These are phyloP conservation scores for Tiliqua scincoides DNA, from an alignment of 2,113 vertebrate genomes.

Conservation along the genomic window DNA sequence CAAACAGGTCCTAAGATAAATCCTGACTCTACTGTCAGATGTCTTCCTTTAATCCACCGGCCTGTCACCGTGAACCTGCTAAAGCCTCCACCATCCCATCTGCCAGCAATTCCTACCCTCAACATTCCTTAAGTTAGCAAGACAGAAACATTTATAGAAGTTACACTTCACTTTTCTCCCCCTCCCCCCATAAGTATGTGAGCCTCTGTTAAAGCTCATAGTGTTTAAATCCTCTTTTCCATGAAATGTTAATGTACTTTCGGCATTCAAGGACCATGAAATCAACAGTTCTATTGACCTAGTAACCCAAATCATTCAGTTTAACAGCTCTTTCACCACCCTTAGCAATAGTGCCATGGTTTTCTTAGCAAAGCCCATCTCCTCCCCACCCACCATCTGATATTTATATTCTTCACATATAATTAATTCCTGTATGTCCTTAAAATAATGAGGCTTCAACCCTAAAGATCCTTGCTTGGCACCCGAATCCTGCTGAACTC, in stretches of 20 bases:
- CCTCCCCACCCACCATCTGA: not conserved
- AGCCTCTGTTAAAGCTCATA: not conserved
- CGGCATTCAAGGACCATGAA: not conserved
- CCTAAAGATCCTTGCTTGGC: not conserved
- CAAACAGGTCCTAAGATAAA: not conserved
- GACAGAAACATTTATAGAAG: not conserved
- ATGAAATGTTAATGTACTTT: conserved; percentile 1
- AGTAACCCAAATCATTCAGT: conserved; percentile 2
- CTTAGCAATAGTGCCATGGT: not conserved
- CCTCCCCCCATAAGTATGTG: not conserved
- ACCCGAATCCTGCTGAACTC: not conserved
- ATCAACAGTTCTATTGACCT: not conserved
- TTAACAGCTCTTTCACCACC: not conserved
- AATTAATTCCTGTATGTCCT: not conserved
- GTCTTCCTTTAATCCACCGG: not conserved
- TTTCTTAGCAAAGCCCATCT: not conserved
- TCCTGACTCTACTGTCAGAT: not conserved
- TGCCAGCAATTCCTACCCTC: not conserved
- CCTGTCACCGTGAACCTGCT: not conserved
- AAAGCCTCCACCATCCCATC: not conserved
- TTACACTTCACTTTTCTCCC: not conserved
- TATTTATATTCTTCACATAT: not conserved
- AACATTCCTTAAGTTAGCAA: too few relatives aligned
- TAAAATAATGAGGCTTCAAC: not conserved
- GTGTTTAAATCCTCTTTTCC: conserved; percentile 16